Evolutionary conservation across 2,888 invertebrate genomes (phyloP), one percentile per base, ranked within the genome.

Genomic region (Isoperla grammatica): DNA sequence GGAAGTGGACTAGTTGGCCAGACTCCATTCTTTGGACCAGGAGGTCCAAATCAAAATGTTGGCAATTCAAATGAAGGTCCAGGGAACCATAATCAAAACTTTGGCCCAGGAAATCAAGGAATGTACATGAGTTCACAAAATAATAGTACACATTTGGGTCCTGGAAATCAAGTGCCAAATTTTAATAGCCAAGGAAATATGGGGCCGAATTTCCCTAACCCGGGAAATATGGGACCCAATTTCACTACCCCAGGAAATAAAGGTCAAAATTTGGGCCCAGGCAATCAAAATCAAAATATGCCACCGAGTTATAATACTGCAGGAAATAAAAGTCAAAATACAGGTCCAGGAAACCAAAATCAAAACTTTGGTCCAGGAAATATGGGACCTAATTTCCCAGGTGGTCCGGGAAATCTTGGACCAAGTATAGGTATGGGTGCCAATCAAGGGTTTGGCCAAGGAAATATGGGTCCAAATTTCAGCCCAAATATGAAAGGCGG

Each of bases 371-470:
- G 64, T 6, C 50, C 56, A 35, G 61, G 58, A 15, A 58, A 58
- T 17, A 53, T 53, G 20, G 50, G 39, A 29, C 53, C 43, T 9
- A 50, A 40, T 50, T 53, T 48, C 42, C n/a, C 39, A 40, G 58
- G 63, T 48, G 56, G 46, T 42, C 55, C 62, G 19, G 53, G 60
- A n/a, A 67, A 65, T 37, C 64, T 64, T 3, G 68, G 67, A 37
- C 66, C 39, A 62, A 65, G 56, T 29, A 49, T 17, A 66, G 64
- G 23, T 61, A 49, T 17, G 66, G 64, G 23, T 61, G 62, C 13
- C 8, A 29, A 29, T 61, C 64, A 53, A 56, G 64, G 54, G 40
- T 65, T 20, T 59, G 62, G 42, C 62, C 63, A 57, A 43, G 61
- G 19, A 65, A 63, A 39, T 65, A 67, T 63, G 62, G 64, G 11